phyloP scores from a whole-genome alignment of 2,888 invertebrate species.

The Teinopalpus imperialis region DNA sequence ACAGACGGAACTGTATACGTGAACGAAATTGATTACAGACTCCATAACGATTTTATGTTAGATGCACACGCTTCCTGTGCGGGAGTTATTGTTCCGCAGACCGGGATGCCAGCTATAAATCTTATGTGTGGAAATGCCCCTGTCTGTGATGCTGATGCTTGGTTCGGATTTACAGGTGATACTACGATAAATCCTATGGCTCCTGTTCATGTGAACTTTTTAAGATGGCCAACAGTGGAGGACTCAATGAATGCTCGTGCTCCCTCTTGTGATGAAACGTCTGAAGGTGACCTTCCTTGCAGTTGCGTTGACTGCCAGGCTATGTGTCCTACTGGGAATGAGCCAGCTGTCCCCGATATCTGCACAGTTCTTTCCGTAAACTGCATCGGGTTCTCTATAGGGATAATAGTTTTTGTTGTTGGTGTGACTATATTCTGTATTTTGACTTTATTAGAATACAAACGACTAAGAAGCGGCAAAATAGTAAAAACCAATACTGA shows the following conservation, averaged over 20 bases:
- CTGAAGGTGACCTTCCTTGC: constrained; percentile 82
- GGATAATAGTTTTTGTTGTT: constrained; percentile 77
- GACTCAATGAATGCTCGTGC: constrained; percentile 68
- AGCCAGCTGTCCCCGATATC: constrained; percentile 60
- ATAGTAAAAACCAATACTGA: constrained; percentile 31
- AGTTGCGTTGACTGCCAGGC: constrained; percentile 89
- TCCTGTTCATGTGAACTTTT: constrained; percentile 85
- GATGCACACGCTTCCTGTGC: constrained; percentile 89
- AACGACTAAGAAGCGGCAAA: constrained; percentile 25
- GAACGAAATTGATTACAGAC: constrained; percentile 65
- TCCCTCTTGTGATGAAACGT: constrained; percentile 82
- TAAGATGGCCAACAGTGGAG: constrained; percentile 54
- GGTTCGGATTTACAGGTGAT: constrained; percentile 86
- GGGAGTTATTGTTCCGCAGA: constrained; percentile 88
- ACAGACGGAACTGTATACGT: constrained; percentile 57
- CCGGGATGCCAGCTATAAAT: constrained; percentile 88
- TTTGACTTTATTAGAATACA: constrained; percentile 44
- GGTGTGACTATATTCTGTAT: constrained; percentile 53
- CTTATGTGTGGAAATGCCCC: constrained; percentile 89
- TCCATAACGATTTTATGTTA: constrained; percentile 84
- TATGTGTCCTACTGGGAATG: constrained; percentile 81
- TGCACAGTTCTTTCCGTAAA: constrained; percentile 84
- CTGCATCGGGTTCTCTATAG: constrained; percentile 84
- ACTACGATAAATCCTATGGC: constrained; percentile 71
- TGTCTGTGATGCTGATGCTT: constrained; percentile 84